Base-by-base conservation (phyloP, 2,797 vertebrate genomes). In the Danio tinwini region DNA sequence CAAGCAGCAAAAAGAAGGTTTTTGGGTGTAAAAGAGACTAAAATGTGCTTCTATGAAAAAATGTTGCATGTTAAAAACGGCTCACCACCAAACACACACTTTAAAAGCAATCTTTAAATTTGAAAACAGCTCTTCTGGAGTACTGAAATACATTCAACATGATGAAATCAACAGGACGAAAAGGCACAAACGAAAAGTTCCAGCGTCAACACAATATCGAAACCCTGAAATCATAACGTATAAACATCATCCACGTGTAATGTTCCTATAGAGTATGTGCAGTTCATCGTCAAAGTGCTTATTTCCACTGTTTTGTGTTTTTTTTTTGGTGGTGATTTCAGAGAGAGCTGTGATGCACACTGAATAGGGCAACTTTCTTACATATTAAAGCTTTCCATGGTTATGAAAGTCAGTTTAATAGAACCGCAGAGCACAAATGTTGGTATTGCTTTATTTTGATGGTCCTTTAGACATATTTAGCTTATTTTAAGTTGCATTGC, bases 231-330 rank as follows among this genome's bases (percentile, higher is more conserved):
- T 62, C 0, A 73, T 53, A 6, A 62, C 52, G 78, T 80, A 80
- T 44, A 63, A 68, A 81, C 3, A 61, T 10, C 40, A 75, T 76
- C 78, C 44, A 84, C 55, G 42, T 86, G 68, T 59, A 61, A 79
- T 82, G 42, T 59, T 64, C 53, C 81, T 88, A 59, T 69, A 87
- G 17, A 52, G 86, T 84, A 72, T 68, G 81, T 92, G 89, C 90
- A 89, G 89, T 87, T 79, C 49, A 80, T 82, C 88, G 82, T 91
- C 86, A 93, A 94, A 93, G 93, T 95, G 93, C 93, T 91, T 92
- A 88, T 88, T 90, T 89, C 81, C 85, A 90, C 89, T 83, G 29
- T 3, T 3, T 29, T 29, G 29, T n/a, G n/a, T 89, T 88, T 87
- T 92, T 86, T 94, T 87, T 94, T 94, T 93, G 91, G 90, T 93